phyloP scores from a whole-genome alignment of 2,797 vertebrate genomes.

The Sparus aurata region DNA sequence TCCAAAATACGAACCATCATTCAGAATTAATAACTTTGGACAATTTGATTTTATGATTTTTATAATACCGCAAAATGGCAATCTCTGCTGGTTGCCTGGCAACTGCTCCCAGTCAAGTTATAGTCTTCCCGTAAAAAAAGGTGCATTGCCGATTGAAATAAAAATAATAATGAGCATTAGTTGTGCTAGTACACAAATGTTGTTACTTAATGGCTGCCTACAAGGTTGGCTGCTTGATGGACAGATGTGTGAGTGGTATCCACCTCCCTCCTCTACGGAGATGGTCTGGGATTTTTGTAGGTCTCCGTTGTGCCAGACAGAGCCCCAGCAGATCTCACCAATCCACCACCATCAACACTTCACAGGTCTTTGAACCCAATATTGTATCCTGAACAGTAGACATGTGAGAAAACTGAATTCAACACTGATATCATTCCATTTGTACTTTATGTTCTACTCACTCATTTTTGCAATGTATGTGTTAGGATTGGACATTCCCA shows the following conservation, averaged over 20 bases:
- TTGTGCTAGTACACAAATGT: not conserved
- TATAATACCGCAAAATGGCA: not conserved
- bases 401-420: not conserved
- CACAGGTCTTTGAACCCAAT: not conserved
- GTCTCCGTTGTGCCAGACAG: not conserved
- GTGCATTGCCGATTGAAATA: not conserved
- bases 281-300: not conserved
- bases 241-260: not conserved
- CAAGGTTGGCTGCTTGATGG: not conserved
- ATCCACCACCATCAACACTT: not conserved
- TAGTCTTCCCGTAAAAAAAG: not conserved
- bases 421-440: not conserved
- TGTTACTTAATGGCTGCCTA: too few relatives aligned
- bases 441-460: not conserved
- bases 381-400: not conserved
- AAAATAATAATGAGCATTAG: not conserved
- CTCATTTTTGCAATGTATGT: not conserved
- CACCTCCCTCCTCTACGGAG: not conserved
- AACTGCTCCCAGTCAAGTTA: not conserved
- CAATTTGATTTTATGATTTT: not conserved
- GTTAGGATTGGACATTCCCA: not conserved
- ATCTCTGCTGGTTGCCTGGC: not conserved
- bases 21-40: not conserved
- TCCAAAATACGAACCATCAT: not conserved
- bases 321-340: not conserved